phyloP scores from a whole-genome alignment of 2,113 vertebrate species.

The Melanocharis versteri region DNA sequence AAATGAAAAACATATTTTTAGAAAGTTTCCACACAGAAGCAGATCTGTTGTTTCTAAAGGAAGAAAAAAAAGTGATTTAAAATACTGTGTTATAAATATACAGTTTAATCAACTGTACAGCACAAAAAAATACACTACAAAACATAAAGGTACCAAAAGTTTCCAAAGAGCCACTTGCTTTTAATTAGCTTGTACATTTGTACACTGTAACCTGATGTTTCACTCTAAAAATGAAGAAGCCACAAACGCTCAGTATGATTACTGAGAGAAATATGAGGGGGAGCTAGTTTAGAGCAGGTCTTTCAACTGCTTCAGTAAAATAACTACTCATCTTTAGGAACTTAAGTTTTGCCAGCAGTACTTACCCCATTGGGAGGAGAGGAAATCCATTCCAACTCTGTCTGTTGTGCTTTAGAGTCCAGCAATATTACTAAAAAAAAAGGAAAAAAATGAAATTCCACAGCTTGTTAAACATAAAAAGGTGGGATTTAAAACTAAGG shows the following conservation, averaged over 20 bases:
- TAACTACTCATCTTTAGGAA: neutral
- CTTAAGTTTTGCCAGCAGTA: slow-evolving; percentile 1
- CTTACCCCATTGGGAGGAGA: slow-evolving; percentile 98
- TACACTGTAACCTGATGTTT: slow-evolving; percentile 19
- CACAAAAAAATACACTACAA: neutral
- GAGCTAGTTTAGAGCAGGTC: neutral
- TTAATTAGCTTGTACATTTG: slow-evolving; percentile 33
- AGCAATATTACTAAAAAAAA: slow-evolving; percentile 89
- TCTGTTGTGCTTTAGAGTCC: slow-evolving; percentile 99
- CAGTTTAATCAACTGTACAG: neutral
- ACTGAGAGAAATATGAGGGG: neutral
- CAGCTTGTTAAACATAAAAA: neutral
- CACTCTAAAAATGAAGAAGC: slow-evolving; percentile 11
- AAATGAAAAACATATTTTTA: slow-evolving; percentile 44
- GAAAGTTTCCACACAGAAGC: slow-evolving; percentile 17
- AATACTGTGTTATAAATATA: neutral
- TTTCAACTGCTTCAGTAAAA: neutral
- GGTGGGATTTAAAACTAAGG: neutral
- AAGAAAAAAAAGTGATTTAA: slow-evolving; percentile 21
- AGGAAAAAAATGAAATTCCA: neutral
- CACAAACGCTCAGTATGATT: neutral
- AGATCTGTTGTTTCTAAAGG: slow-evolving; percentile 19
- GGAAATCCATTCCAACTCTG: slow-evolving; percentile 98
- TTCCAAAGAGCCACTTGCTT: slow-evolving; percentile 19
- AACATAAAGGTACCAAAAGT: slow-evolving; percentile 18